Evolutionary conservation across 2,888 invertebrate genomes (phyloP).

Genomic region (Dryococelus australis): DNA sequence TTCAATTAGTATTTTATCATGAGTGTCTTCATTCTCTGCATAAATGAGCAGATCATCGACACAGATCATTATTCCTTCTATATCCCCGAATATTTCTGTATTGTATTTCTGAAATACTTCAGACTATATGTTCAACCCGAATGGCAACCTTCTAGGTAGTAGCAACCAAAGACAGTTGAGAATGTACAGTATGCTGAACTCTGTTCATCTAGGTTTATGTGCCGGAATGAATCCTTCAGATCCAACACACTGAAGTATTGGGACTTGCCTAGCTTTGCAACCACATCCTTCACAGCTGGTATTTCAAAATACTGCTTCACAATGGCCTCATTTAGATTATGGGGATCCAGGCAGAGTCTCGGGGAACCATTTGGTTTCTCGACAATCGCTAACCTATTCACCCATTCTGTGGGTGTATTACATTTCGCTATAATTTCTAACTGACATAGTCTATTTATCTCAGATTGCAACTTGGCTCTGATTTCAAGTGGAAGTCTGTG

Average conservation of each 20-base stretch:
- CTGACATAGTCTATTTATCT: background rate
- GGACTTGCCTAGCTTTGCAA: background rate
- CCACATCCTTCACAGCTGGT: background rate
- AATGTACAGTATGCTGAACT: background rate
- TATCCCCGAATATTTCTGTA: background rate
- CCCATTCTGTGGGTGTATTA: conserved; percentile 3
- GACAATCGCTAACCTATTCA: background rate
- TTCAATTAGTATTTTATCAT: background rate
- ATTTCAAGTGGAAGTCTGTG: background rate
- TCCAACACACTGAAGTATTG: background rate
- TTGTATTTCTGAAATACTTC: background rate
- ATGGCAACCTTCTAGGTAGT: background rate
- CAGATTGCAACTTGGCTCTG: background rate
- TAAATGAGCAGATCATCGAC: background rate
- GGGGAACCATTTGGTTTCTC: background rate
- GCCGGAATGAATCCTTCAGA: conserved; percentile 10
- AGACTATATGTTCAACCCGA: background rate
- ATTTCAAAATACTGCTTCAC: background rate
- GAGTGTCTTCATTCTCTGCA: background rate
- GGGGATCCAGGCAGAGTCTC: background rate
- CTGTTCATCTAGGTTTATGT: background rate
- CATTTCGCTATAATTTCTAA: background rate
- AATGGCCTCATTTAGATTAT: background rate
- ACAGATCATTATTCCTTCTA: background rate
- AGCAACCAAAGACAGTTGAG: background rate